Percentiles rank a stretch among this genome's conserved stretches.
Evolutionary conservation across 2,113 vertebrate genomes (phyloP).

Genomic region (Corythaeola cristata): DNA sequence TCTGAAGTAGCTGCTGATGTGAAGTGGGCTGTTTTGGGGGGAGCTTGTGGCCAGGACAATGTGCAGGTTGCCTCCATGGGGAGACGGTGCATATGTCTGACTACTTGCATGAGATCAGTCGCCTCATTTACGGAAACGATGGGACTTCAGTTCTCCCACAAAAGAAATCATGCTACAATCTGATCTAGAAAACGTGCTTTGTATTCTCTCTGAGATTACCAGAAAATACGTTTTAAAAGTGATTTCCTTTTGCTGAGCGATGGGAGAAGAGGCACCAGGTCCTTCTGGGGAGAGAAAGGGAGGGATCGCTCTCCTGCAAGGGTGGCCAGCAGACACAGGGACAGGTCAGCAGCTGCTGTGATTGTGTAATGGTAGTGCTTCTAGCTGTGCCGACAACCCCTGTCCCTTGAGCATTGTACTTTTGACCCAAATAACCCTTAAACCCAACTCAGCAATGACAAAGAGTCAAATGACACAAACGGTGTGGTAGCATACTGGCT

Average conservation of each 20-base stretch:
- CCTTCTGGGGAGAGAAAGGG: not conserved
- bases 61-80: accelerated
- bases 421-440: not conserved
- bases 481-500: not conserved
- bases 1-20: not conserved
- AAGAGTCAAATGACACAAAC: not conserved
- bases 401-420: not conserved
- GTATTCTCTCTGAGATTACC: not conserved
- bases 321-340: not conserved
- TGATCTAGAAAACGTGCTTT: not conserved
- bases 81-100: not conserved
- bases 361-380: not conserved
- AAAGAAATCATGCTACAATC: accelerated
- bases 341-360: not conserved
- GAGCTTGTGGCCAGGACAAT: accelerated
- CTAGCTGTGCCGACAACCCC: not conserved
- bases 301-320: not conserved
- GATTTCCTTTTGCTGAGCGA: not conserved
- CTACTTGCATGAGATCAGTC: not conserved
- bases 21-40: not conserved
- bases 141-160: not conserved
- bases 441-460: not conserved
- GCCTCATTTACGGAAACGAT: accelerated
- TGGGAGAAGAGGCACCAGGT: accelerated
- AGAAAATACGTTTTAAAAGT: not conserved